Percentiles rank a stretch among this genome's conserved stretches.
phyloP scores from a whole-genome alignment of 35 echinoderm and acorn worm genomes.

The Chiridota heheva region DNA sequence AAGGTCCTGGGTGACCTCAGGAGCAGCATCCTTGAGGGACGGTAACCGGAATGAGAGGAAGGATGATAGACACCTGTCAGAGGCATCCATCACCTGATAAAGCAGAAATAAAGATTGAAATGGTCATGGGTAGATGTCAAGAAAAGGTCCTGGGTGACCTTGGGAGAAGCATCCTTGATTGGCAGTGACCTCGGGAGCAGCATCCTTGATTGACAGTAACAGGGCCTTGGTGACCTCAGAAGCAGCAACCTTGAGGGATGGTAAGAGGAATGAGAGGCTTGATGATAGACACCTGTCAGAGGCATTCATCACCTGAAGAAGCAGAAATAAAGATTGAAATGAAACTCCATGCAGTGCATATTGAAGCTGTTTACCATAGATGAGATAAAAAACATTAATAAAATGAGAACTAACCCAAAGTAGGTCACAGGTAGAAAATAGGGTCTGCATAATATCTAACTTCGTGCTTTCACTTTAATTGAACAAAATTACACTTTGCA shows the following conservation, averaged over 20 bases:
- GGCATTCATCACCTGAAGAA: conserved; percentile 61
- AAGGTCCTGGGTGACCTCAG: conserved; percentile 61
- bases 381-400: not conserved
- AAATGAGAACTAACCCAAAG: too few relatives aligned
- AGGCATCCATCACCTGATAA: conserved; percentile 61
- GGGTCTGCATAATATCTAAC: too few relatives aligned
- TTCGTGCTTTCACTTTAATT: too few relatives aligned
- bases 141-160: conserved; percentile 74
- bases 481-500: too few relatives aligned
- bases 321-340: not conserved
- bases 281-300: conserved; percentile 65
- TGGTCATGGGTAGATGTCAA: conserved; percentile 68
- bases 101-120: not conserved
- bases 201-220: conserved; percentile 74
- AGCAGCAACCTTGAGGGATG: conserved; percentile 38
- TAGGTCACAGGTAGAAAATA: too few relatives aligned
- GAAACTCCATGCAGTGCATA: too few relatives aligned
- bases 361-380: not conserved
- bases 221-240: conserved; percentile 63
- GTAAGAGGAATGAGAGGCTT: conserved; percentile 72
- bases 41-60: conserved; percentile 79
- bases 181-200: conserved; percentile 81
- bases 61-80: conserved; percentile 65
- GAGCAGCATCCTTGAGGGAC: conserved; percentile 25
- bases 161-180: conserved; percentile 11